Base-by-base conservation (phyloP, 2,797 vertebrate species). In the Hydrocynus forskahlii region DNA sequence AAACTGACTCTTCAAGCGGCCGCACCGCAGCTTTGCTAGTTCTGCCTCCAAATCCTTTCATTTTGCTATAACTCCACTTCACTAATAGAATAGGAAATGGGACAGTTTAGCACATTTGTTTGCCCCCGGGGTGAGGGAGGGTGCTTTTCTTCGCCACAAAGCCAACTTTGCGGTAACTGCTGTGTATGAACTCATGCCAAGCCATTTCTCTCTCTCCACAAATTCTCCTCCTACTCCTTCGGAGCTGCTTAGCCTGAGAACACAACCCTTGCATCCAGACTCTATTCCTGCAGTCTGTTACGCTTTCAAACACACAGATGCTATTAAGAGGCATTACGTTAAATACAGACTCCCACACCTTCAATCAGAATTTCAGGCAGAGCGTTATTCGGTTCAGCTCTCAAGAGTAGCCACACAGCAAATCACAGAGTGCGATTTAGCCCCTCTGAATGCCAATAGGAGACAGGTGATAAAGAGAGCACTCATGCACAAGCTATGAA, bases 391-490 rank as follows among this genome's bases (percentile, higher is more conserved):
- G 94, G 94, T 95, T 95, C 92, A 92, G 94, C 94, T 96, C 94
- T 96, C 94, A 94, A 95, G 94, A 94, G 93, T 90, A 95, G 95
- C 93, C 92, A 92, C 95, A 94, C 95, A 95, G 95, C 95, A 95
- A 96, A 96, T 95, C 92, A 86, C 66, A 83, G 91, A 94, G 94
- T 94, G 95, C 94, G 94, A 96, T 96, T 96, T 95, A 95, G 95
- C 94, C 94, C 95, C 92, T 94, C 91, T 92, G 94, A 95, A 95
- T 95, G 95, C 95, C 94, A 95, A 95, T 95, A 95, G 95, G 94
- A 95, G 93, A 94, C 94, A 96, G 94, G 95, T 96, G 96, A 96
- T 96, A 96, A 96, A 96, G 94, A 94, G 94, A 91, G 94, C 94
- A 89, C 94, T 95, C 93, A 92, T 94, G 92, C 94, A 95, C 92